phyloP scores from a whole-genome alignment of 1,140 invertebrate genomes.

The Meloidogyne hapla region DNA sequence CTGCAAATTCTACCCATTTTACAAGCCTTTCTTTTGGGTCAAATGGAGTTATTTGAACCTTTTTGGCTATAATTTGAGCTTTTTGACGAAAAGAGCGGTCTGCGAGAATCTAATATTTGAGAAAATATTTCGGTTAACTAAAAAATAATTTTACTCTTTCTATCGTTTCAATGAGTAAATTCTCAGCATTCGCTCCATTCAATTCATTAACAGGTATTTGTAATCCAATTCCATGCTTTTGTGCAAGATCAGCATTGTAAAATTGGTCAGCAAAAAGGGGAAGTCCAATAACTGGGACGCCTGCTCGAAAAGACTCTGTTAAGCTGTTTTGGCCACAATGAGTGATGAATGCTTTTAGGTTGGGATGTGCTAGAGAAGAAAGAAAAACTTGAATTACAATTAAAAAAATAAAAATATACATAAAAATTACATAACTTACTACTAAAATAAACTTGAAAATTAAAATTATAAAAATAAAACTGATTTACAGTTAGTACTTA shows the following conservation, averaged over 20 bases:
- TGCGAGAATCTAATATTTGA: background rate
- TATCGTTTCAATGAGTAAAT: background rate
- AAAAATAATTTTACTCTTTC: slow-evolving; percentile 14
- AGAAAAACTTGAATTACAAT: background rate
- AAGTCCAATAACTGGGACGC: slow-evolving; percentile 77
- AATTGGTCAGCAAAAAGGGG: slow-evolving; percentile 51
- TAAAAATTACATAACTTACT: no score
- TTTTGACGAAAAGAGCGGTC: slow-evolving; percentile 11
- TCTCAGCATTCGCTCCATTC: slow-evolving; percentile 11
- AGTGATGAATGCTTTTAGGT: slow-evolving; percentile 72
- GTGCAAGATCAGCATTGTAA: slow-evolving; percentile 37
- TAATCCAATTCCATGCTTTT: slow-evolving; percentile 27
- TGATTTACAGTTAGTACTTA: no score
- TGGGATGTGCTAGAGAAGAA: slow-evolving; percentile 33
- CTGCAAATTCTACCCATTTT: slow-evolving; percentile 35
- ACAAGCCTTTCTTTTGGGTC: slow-evolving; percentile 17
- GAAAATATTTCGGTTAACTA: background rate
- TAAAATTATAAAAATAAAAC: no score
- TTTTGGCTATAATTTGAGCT: slow-evolving; percentile 46
- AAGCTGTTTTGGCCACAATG: slow-evolving; percentile 79
- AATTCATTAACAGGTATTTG: slow-evolving; percentile 24
- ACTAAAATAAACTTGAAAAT: no score
- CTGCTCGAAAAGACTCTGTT: slow-evolving; percentile 78
- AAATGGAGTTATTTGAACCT: slow-evolving; percentile 26
- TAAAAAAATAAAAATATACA: background rate